These are phyloP conservation scores for Protonemura montana DNA, from an alignment of 2,888 invertebrate genomes.

Conservation along the genomic window DNA sequence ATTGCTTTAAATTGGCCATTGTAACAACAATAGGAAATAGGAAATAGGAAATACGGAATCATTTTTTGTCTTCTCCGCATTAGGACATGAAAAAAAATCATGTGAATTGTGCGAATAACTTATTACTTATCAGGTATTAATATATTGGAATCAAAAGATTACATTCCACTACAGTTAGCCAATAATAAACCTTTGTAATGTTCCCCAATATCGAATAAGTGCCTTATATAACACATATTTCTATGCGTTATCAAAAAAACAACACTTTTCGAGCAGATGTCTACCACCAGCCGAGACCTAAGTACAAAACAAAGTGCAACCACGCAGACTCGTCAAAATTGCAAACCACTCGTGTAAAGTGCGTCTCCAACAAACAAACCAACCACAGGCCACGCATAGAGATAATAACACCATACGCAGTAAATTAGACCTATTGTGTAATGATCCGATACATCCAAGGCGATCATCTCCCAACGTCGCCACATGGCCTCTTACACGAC, in stretches of 20 bases:
- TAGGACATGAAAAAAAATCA: no score
- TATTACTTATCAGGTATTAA: no score
- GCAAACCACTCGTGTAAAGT: not conserved
- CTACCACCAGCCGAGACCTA: not conserved
- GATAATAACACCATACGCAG: not conserved
- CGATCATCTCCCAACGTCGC: not conserved
- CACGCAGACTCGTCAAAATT: not conserved
- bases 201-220: no score
- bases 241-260: not conserved
- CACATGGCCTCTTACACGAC: not conserved
- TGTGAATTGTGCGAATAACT: no score
- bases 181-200: no score
- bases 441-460: not conserved
- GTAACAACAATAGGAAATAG: constrained; percentile 7
- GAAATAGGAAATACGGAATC: no score
- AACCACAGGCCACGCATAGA: not conserved
- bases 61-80: no score
- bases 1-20: not conserved
- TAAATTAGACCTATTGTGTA: not conserved
- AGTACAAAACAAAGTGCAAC: not conserved
- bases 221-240: not conserved
- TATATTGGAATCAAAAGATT: no score
- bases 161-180: no score
- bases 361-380: not conserved
- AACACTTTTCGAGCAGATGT: not conserved